Evolutionary conservation across 2,888 invertebrate genomes (phyloP), one percentile per base, ranked within the genome.

Genomic region (Trissoscelio sp.): DNA sequence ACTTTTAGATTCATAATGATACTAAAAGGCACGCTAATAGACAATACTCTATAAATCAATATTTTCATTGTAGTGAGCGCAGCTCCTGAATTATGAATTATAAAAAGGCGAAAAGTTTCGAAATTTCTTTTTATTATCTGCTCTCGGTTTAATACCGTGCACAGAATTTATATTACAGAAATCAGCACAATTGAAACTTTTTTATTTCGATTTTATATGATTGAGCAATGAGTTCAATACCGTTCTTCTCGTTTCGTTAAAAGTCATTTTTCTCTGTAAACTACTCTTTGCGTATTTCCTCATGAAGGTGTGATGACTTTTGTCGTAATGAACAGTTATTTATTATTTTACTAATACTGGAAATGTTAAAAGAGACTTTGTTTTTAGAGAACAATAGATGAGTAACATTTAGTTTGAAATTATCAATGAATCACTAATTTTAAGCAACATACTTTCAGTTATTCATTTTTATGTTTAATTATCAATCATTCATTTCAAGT

Each of bases 11-110:
- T 28, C 7, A 60, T 44, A 60, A 44, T 44, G 44, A 42, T 28
- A 28, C 44, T 44, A 44, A 60, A 44, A 60, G 44, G 11, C 24
- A 28, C n/a, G 60, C 28, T 44, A 28, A 42, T 60, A 16, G 44
- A 16, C 12, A 42, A 9, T 28, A 24, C 24, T 16, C 28, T 28
- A 11, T 28, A 18, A 60, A 44, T 60, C 44, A 28, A 60, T 44
- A 60, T 28, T 60, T 44, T 44, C 37, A 44, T 44, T 60, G 16
- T 11, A 34, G 24, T 12, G 12, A 39, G n/a, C 4, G 12, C 39
- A 22, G 20, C 16, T 1, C 58, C 22, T 39, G 20, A 6, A 11
- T 3, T 6, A 58, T 22, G 58, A 58, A 20, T 39, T 20, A 39
- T 58, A 39, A 58, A 37, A 58, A 39, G 14, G 60, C 14, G 14